Evolutionary conservation across 64 coral and sea anemone genomes (phyloP), one percentile per base, ranked within the genome.

Genomic region (Stichodactyla mertensii): DNA sequence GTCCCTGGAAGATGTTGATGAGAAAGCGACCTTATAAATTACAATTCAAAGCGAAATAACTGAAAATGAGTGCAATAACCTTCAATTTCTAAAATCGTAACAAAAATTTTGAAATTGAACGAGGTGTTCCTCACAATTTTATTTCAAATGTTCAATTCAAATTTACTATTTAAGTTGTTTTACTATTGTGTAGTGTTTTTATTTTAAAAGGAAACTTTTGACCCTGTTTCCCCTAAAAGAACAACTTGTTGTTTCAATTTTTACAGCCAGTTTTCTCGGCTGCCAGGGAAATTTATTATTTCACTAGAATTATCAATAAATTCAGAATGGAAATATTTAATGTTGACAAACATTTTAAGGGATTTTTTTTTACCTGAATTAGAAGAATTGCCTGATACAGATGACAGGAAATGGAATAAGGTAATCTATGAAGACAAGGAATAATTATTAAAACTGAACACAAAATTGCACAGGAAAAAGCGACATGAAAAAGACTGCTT

Each of bases 301-400:
- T 74, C 27, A 27, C 5, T 74, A 31, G 26, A 19, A 74, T 31
- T 74, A 31, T 13, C 4, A 27, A 23, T 74, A 31, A 26, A 10
- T 27, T 74, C 24, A 16, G 52, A 18, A n/a, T 16, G 16, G 10
- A 81, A 81, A 8, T 7, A 9, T 4, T 6, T 81, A 19, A n/a
- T 66, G 0, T 66, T 9, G 18, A 52, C 54, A 81, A 81, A 54
- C 78, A 81, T 53, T 54, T 81, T 23, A 81, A 18, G 54, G 51
- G 53, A 55, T 14, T 20, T 53, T 53, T 31, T 13, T 3, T 81
- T 81, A 81, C 78, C 78, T 81, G 78, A 53, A 20, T 16, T 36
- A 16, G 77, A 79, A 79, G 78, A 81, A 81, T 81, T 81, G 53
- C 1, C 36, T 53, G 52, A 81, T 20, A 81, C 78, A 54, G 16